Evolutionary conservation across 1,140 invertebrate species (phyloP).

Genomic region (Penaeus indicus): DNA sequence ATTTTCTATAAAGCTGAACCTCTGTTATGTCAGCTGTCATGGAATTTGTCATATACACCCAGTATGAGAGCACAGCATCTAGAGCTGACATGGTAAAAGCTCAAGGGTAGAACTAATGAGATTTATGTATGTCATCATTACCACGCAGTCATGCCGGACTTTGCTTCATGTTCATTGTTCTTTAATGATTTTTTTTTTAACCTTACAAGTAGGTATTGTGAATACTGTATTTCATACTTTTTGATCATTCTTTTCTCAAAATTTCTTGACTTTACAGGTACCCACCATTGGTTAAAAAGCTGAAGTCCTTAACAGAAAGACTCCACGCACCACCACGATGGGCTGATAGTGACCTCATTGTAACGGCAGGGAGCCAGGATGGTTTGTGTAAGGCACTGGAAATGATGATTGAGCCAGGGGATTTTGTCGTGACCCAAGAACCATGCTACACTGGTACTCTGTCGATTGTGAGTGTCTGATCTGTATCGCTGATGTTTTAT

Average conservation of each 20-base stretch:
- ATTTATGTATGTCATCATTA: too few relatives aligned
- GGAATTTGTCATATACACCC: too few relatives aligned
- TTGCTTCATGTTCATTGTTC: not conserved
- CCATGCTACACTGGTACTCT: conserved; percentile 80
- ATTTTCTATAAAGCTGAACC: too few relatives aligned
- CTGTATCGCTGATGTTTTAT: not conserved
- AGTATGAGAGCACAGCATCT: too few relatives aligned
- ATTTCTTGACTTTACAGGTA: conserved; percentile 41
- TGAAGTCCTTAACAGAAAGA: conserved; percentile 77
- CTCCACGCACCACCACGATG: conserved; percentile 78
- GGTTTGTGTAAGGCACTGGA: conserved; percentile 82
- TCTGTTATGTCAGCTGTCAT: too few relatives aligned
- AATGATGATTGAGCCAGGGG: conserved; percentile 77
- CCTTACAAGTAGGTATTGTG: not conserved
- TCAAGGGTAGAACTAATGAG: too few relatives aligned
- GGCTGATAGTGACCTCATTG: conserved; percentile 75
- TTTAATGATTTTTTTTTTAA: not conserved
- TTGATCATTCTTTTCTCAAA: conserved; percentile 8
- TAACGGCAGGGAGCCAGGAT: conserved; percentile 83
- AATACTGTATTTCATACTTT: too few relatives aligned
- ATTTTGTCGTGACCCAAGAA: conserved; percentile 79
- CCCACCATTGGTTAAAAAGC: conserved; percentile 76
- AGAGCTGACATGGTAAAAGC: too few relatives aligned
- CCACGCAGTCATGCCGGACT: too few relatives aligned
- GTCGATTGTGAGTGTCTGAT: conserved; percentile 56